Evolutionary conservation across 2,113 vertebrate species (phyloP).

Genomic region (Mesocricetus auratus): DNA sequence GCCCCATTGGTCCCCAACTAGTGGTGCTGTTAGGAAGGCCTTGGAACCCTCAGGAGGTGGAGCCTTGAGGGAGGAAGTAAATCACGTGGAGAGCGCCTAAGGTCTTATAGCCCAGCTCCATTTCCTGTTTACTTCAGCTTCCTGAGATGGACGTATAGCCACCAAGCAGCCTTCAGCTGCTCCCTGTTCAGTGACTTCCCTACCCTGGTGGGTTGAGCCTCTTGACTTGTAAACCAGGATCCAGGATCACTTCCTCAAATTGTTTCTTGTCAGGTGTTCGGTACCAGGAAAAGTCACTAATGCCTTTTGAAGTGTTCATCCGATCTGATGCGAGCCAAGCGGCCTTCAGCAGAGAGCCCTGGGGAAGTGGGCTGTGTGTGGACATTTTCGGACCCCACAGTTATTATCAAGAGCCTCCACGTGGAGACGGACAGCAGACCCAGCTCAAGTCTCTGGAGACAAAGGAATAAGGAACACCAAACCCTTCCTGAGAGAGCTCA

Average conservation of each 20-base stretch:
- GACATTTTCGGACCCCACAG: too few species aligned
- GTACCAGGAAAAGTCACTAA: not conserved
- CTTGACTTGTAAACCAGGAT: not conserved
- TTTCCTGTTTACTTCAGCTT: not conserved
- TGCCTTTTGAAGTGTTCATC: not conserved
- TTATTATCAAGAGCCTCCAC: not conserved
- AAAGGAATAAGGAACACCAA: not conserved
- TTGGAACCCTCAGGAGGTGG: not conserved
- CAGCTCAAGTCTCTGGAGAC: not conserved
- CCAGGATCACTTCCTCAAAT: not conserved
- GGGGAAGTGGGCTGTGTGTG: not conserved
- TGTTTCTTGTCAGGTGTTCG: not conserved
- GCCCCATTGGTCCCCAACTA: not conserved
- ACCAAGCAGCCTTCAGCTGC: too few species aligned
- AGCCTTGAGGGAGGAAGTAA: not conserved
- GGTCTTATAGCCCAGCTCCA: not conserved
- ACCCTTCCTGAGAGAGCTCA: not conserved
- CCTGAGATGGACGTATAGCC: not conserved
- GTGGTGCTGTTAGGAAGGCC: not conserved
- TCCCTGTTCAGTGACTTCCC: not conserved
- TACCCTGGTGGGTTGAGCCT: not conserved
- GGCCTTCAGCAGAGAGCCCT: not conserved
- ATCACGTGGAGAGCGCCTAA: not conserved
- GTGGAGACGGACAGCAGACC: not conserved
- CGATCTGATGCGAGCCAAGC: not conserved